phyloP scores from a whole-genome alignment of 37 sponge, comb jelly and placozoan species.

The Hormiphora californensis region DNA sequence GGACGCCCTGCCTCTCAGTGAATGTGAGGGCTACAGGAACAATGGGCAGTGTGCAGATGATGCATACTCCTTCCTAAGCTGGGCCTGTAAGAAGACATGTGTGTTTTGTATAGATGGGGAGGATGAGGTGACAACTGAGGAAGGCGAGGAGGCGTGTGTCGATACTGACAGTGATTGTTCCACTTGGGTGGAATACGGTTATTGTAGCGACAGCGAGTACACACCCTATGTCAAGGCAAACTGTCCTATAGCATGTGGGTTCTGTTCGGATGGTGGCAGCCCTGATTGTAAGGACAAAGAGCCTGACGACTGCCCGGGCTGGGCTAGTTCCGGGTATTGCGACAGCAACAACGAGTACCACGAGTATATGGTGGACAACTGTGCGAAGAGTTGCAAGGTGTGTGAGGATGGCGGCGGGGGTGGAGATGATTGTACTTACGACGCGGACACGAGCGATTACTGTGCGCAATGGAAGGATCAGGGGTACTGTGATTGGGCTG shows the following conservation, averaged over 20 bases:
- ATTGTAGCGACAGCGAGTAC: not conserved
- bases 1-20: not conserved
- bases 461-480: not conserved
- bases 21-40: not conserved
- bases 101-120: slow-evolving; percentile 7
- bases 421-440: not conserved
- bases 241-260: not conserved
- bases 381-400: not conserved
- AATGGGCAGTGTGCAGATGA: not conserved
- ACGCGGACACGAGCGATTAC: not conserved
- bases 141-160: not conserved
- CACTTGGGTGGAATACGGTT: not conserved
- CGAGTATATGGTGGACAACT: not conserved
- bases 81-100: slow-evolving; percentile 27
- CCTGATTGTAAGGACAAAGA: slow-evolving; percentile 20
- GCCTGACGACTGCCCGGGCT: not conserved
- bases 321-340: not conserved
- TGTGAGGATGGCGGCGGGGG: not conserved
- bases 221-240: not conserved
- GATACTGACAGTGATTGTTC: not conserved
- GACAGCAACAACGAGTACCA: not conserved
- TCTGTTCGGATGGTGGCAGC: not conserved
- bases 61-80: not conserved
- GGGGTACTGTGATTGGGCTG: not conserved
- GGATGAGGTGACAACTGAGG: not conserved